Evolutionary conservation across 2,797 vertebrate species (phyloP).

Genomic region (Heliangelus exortis): DNA sequence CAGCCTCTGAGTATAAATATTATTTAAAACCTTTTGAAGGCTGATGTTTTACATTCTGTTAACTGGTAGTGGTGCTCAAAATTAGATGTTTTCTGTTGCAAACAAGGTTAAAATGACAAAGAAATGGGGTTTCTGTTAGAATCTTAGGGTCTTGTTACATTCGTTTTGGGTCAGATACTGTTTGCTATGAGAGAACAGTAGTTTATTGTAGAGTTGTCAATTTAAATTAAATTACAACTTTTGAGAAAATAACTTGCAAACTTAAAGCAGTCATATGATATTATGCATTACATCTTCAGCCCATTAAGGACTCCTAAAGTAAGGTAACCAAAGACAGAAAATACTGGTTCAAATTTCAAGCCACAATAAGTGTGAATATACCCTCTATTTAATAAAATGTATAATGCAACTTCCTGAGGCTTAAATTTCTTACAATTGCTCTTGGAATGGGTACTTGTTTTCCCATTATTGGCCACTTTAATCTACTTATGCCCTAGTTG

Average conservation of each 20-base stretch:
- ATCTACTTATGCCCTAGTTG: constrained; percentile 87
- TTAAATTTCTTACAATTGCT: constrained; percentile 92
- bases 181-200: constrained; percentile 84
- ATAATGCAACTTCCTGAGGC: constrained; percentile 95
- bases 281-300: constrained; percentile 85
- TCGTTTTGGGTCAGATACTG: constrained; percentile 84
- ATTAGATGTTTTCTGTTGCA: constrained; percentile 75
- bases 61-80: constrained; percentile 74
- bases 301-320: constrained; percentile 93
- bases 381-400: constrained; percentile 96
- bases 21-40: constrained; percentile 62
- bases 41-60: constrained; percentile 63
- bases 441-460: constrained; percentile 89
- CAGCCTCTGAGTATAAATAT: constrained; percentile 49
- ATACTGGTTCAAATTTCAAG: constrained; percentile 93
- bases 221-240: constrained; percentile 94
- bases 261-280: constrained; percentile 93
- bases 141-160: constrained; percentile 85
- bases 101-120: constrained; percentile 84
- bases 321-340: constrained; percentile 95
- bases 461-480: constrained; percentile 92
- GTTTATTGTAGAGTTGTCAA: constrained; percentile 91
- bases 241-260: constrained; percentile 90
- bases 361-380: constrained; percentile 93
- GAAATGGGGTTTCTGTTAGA: constrained; percentile 80